Percentiles rank a stretch among this genome's conserved stretches.
Conservation (phyloP, 2,113 vertebrate genomes). For the Brachirus orientalis region DNA sequence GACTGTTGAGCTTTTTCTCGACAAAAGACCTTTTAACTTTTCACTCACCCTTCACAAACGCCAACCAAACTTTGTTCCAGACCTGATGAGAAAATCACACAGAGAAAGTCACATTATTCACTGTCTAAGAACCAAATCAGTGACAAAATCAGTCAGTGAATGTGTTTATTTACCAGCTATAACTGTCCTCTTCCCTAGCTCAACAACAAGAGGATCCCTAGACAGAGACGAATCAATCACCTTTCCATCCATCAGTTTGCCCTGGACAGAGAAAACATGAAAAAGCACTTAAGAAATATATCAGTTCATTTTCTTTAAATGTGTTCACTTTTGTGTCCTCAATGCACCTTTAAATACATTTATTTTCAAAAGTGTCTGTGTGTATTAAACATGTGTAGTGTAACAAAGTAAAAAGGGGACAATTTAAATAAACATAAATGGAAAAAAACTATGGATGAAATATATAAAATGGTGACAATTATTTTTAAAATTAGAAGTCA, state of each 20-base stretch:
- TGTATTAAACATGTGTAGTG: too few species aligned
- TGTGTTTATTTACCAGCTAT: conserved; percentile 84
- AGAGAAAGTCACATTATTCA: conserved; percentile 14
- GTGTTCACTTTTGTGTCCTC: too few species aligned
- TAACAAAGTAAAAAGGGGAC: too few species aligned
- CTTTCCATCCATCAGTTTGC: conserved; percentile 90
- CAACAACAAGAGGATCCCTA: conserved; percentile 90
- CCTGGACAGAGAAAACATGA: conserved; percentile 73
- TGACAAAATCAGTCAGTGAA: not conserved
- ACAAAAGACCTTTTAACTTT: conserved; percentile 16
- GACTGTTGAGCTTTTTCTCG: too few species aligned
- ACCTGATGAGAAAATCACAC: conserved; percentile 77
- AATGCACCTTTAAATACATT: too few species aligned
- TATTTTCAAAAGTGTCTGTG: too few species aligned
- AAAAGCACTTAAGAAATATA: too few species aligned
- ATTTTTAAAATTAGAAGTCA: too few species aligned
- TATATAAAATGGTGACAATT: too few species aligned
- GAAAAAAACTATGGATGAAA: too few species aligned
- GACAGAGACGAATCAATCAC: conserved; percentile 92
- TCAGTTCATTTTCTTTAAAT: too few species aligned
- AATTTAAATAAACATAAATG: too few species aligned
- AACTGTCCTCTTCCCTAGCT: conserved; percentile 94
- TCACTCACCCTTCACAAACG: conserved; percentile 93
- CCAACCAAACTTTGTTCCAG: conserved; percentile 94
- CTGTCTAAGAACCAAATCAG: not conserved